A percentile compares a stretch with the other conserved stretches of the same genome.
phyloP scores from a whole-genome alignment of 2,797 vertebrate species.

The Mycteria americana region DNA sequence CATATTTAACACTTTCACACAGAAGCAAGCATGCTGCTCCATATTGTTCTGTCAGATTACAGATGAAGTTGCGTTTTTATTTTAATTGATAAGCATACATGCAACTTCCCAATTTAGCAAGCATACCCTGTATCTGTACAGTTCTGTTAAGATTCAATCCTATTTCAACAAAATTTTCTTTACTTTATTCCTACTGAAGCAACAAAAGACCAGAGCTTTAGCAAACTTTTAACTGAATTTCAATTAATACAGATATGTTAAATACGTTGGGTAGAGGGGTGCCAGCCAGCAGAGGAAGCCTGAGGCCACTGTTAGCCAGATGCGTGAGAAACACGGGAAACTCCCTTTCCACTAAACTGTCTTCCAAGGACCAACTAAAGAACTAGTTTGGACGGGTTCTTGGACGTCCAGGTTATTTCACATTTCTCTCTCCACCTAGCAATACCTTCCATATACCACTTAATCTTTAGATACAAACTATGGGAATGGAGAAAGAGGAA shows the following conservation, averaged over 20 bases:
- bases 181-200: background rate
- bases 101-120: background rate
- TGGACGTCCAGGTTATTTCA: background rate
- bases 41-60: background rate
- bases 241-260: background rate
- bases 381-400: slow-evolving; percentile 18
- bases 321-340: slow-evolving; percentile 6
- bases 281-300: slow-evolving; percentile 16
- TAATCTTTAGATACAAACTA: background rate
- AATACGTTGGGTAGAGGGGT: background rate
- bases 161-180: background rate
- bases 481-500: background rate
- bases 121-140: background rate
- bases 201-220: background rate
- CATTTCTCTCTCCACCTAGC: background rate
- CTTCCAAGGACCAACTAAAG: slow-evolving; percentile 9
- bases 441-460: background rate
- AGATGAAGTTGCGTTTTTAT: background rate
- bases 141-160: background rate
- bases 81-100: background rate
- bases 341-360: slow-evolving; percentile 29
- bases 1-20: background rate
- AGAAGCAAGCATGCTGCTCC: background rate
- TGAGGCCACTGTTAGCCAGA: slow-evolving; percentile 23
- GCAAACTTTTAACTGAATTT: background rate